Evolutionary conservation across 1,140 invertebrate genomes (phyloP).

Genomic region (Matsumurasca onukii): DNA sequence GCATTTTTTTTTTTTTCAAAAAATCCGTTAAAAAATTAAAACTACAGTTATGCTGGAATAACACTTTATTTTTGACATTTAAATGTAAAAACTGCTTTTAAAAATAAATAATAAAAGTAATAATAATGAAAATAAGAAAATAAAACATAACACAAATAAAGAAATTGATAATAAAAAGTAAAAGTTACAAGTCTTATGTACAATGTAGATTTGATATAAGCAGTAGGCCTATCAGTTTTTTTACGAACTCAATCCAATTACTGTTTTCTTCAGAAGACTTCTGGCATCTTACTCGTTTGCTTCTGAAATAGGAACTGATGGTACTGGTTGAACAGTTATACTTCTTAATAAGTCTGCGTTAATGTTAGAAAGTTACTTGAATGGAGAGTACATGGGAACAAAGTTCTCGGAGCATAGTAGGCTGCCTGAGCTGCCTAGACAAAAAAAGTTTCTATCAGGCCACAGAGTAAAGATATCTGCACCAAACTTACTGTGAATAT

Average conservation of each 20-base stretch:
- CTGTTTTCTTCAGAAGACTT: background rate
- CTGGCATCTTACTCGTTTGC: slow-evolving; percentile 7
- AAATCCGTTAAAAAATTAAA: background rate
- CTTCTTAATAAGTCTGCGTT: slow-evolving; percentile 9
- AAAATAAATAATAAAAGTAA: no score
- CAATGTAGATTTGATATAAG: slow-evolving; percentile 3
- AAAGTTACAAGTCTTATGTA: background rate
- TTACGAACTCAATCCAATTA: background rate
- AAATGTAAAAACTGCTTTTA: no score
- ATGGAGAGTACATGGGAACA: slow-evolving; percentile 10
- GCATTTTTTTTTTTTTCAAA: background rate
- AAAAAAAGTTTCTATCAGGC: background rate
- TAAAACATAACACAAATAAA: no score
- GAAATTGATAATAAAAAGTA: no score
- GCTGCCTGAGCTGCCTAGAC: background rate
- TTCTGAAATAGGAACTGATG: slow-evolving; percentile 16
- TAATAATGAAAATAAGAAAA: no score
- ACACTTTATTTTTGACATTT: background rate
- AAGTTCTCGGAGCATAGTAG: slow-evolving; percentile 6
- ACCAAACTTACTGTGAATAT: background rate
- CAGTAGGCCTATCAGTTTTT: background rate
- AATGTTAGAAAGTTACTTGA: background rate
- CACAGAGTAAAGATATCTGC: background rate
- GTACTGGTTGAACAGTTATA: slow-evolving; percentile 10
- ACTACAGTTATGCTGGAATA: background rate